A percentile compares a stretch with the other conserved stretches of the same genome.
Evolutionary conservation across 2,113 vertebrate species (phyloP).

Genomic region (Equus quagga): DNA sequence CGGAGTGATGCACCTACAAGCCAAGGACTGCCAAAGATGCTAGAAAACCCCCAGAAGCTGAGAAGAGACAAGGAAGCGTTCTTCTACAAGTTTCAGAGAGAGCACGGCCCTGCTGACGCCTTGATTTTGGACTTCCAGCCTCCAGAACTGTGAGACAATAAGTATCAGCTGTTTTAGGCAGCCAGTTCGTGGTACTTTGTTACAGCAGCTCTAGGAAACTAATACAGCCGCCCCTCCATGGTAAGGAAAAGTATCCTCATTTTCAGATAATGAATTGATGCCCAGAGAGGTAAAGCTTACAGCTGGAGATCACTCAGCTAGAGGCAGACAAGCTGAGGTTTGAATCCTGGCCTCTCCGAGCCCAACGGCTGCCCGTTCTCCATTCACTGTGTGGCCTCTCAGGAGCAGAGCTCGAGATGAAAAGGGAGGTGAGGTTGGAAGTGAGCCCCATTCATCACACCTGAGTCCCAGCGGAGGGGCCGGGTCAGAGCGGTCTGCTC

Average conservation of each 20-base stretch:
- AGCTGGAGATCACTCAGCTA: neutral
- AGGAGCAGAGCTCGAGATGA: neutral
- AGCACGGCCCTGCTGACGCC: neutral
- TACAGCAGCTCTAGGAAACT: neutral
- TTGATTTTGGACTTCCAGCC: neutral
- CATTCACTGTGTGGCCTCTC: too few species aligned
- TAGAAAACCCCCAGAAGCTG: neutral
- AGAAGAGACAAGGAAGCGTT: neutral
- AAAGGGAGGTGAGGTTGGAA: neutral
- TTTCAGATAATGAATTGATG: neutral
- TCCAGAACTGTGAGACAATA: neutral
- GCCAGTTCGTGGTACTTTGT: neutral
- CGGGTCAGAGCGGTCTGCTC: conserved; percentile 83
- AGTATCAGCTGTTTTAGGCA: neutral
- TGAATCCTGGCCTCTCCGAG: neutral
- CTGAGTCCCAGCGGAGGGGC: conserved; percentile 60
- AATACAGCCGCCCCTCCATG: neutral
- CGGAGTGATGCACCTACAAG: neutral
- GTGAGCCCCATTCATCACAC: conserved; percentile 58
- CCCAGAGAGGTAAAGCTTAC: neutral
- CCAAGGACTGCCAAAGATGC: neutral
- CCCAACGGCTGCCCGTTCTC: neutral
- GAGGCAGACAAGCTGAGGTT: neutral
- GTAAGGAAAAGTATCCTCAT: neutral
- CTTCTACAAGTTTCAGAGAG: neutral